A percentile compares a stretch with the other conserved stretches of the same genome.
Conservation (phyloP, 1,140 invertebrate genomes). For the Dreissena polymorpha region DNA sequence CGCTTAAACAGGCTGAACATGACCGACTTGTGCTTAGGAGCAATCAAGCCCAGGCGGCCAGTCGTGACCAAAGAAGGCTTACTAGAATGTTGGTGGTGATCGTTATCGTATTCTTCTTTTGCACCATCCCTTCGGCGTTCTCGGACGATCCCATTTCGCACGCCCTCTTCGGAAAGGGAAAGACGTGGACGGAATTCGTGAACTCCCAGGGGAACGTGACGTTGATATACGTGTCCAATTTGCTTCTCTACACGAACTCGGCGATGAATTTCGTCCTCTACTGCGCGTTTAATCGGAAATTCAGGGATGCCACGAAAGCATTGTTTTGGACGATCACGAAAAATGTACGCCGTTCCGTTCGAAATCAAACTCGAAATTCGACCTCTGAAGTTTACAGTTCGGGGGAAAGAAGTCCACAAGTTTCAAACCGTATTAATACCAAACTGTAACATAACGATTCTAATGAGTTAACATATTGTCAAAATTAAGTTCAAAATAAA, state of each 20-base stretch:
- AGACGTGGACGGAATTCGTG: conserved; percentile 25
- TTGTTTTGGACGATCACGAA: conserved; percentile 2
- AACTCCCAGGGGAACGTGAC: conserved; percentile 4
- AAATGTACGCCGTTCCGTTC: background rate
- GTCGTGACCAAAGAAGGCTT: conserved; percentile 31
- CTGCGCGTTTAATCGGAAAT: conserved; percentile 38
- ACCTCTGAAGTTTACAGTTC: too few species aligned
- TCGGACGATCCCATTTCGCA: conserved; percentile 32
- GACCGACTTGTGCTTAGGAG: conserved; percentile 13
- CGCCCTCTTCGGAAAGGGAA: conserved; percentile 32
- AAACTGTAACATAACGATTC: too few species aligned
- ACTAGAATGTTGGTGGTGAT: conserved; percentile 32
- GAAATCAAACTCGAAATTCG: background rate
- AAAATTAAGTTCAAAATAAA: too few species aligned
- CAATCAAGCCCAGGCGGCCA: conserved; percentile 3
- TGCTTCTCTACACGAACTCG: conserved; percentile 38
- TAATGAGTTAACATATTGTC: too few species aligned
- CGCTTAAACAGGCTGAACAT: background rate
- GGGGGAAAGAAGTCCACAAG: too few species aligned
- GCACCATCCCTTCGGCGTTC: conserved; percentile 28
- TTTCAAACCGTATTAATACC: too few species aligned
- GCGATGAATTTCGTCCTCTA: conserved; percentile 37
- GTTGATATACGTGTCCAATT: conserved; percentile 31
- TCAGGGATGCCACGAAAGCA: background rate
- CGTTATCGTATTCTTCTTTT: conserved; percentile 37